phyloP scores from a whole-genome alignment of 2,888 invertebrate genomes.

The Tipula vernalis region DNA sequence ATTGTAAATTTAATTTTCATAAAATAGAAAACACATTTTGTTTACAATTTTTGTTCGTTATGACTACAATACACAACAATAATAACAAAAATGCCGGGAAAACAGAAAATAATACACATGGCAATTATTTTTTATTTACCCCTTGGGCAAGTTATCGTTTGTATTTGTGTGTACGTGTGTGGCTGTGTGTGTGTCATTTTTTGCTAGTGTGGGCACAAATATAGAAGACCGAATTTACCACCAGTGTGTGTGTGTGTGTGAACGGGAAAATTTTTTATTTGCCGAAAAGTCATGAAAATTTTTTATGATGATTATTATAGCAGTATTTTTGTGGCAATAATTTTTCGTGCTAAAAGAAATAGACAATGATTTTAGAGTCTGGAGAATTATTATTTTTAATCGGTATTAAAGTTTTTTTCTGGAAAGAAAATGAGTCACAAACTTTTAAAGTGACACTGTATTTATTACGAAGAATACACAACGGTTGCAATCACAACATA shows the following conservation, averaged over 20 bases:
- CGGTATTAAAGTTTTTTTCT: not conserved
- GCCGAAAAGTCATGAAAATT: not conserved
- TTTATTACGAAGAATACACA: not conserved
- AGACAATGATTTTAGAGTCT: not conserved
- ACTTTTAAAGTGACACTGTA: not conserved
- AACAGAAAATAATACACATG: not conserved
- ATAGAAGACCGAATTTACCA: not conserved
- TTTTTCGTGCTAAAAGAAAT: not conserved
- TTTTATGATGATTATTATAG: not conserved
- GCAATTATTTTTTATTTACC: conserved; percentile 4
- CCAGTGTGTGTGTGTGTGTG: not conserved
- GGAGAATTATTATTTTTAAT: not conserved
- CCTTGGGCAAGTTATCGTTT: not conserved
- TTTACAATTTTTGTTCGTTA: not conserved
- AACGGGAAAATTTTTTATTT: not conserved
- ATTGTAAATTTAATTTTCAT: not conserved
- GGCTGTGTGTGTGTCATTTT: not conserved
- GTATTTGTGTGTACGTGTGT: not conserved
- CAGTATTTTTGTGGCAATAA: not conserved
- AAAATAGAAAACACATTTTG: not conserved
- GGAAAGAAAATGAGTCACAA: not conserved
- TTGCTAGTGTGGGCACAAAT: not conserved
- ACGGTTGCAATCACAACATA: not conserved
- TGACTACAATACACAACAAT: not conserved
- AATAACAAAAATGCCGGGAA: not conserved